Evolutionary conservation across 2,113 vertebrate species (phyloP), one percentile per base, ranked within the genome.

Genomic region (Pantherophis guttatus): DNA sequence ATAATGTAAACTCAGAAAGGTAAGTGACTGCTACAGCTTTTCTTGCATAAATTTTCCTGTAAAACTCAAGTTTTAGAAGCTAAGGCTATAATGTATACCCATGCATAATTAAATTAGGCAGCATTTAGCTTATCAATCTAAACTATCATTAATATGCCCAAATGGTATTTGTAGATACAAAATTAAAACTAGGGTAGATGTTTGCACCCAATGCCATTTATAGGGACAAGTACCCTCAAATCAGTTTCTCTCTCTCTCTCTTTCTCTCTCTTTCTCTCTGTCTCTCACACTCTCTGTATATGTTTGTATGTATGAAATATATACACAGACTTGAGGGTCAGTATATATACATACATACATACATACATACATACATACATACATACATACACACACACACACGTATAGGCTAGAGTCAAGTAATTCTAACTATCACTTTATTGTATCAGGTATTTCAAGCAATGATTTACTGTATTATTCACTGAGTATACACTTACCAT

Each of bases 71-170:
- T 86, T 95, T 95, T 44, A 58, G 0, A 23, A 10, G 2, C 26
- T 93, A 95, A 58, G 54, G 26, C 91, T 26, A 44, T 93, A 91
- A 91, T 9, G 54, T 52, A 65, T 23, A 85, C 13, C 92, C 91
- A 75, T 94, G 17, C 6, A 7, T 81, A 39, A 89, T n/a, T 91
- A 89, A 39, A 86, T n/a, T 91, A 87, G 90, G 59, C 89, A 89
- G 50, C 87, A 39, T 89, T 96, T n/a, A 58, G 21, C 94, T 92
- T 94, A 48, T 93, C 94, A 94, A 54, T 39, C 7, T 39, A 75
- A 33, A 13, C 91, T 90, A 92, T 55, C 33, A 8, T 52, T 92
- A 70, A 15, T 29, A 94, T 13, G 94, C 65, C 65, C 1, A 93
- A 86, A 93, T 93, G 62, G 89, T 58, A 55, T 86, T 93, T 52